Evolutionary conservation across 1,140 invertebrate genomes (phyloP).

Genomic region (Drosophila kepulauana): DNA sequence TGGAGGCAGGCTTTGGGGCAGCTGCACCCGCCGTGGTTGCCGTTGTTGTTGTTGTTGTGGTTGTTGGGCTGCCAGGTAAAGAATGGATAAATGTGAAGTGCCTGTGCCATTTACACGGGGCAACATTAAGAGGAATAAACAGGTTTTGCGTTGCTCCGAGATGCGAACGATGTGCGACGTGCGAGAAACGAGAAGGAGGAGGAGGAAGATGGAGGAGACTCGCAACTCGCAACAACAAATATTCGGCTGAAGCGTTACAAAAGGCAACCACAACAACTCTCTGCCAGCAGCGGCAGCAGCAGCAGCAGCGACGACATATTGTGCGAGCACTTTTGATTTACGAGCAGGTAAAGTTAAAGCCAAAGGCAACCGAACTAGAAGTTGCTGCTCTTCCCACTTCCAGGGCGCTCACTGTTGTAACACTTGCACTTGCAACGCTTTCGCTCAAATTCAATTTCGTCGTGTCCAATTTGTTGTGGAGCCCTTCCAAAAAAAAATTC

Average conservation of each 20-base stretch:
- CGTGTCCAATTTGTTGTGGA: constrained; percentile 24
- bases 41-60: background rate
- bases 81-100: constrained; percentile 47
- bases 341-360: constrained; percentile 41
- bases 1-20: constrained; percentile 32
- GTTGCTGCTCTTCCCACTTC: constrained; percentile 6
- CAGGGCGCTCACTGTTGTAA: constrained; percentile 37
- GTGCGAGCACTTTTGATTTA: constrained; percentile 59
- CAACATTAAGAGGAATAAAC: constrained; percentile 42
- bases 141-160: constrained; percentile 57
- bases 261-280: constrained; percentile 47
- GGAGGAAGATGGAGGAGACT: constrained; percentile 18
- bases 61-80: constrained; percentile 21
- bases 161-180: constrained; percentile 56
- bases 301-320: constrained; percentile 49
- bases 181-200: constrained; percentile 45
- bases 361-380: background rate
- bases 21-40: constrained; percentile 29
- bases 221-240: constrained; percentile 39
- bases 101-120: constrained; percentile 51
- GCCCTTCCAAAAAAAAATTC: constrained; percentile 32
- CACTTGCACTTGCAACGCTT: constrained; percentile 75
- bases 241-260: constrained; percentile 72
- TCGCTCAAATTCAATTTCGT: constrained; percentile 38
- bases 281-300: too few species aligned